These are phyloP conservation scores for Trididemnum clinides DNA, from an alignment of 23 tunicate genomes.

Conservation along the genomic window DNA sequence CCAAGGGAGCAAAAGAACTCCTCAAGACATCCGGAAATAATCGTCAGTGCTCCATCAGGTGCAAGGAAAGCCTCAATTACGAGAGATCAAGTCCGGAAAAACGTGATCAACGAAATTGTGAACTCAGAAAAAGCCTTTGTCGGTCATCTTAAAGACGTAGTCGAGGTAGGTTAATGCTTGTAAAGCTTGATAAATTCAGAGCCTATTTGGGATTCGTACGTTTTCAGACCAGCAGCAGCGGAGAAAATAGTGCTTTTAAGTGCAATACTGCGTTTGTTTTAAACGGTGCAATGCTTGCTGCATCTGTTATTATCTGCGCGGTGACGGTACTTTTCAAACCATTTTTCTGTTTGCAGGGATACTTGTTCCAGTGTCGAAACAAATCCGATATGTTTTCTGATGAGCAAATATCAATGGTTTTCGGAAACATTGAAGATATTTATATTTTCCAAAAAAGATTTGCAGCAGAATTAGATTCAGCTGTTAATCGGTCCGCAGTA, in stretches of 20 bases:
- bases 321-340: too few relatives aligned
- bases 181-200: too few relatives aligned
- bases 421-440: constrained; percentile 90
- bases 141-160: constrained; percentile 78
- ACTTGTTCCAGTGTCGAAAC: constrained; percentile 64
- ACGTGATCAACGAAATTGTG: constrained; percentile 85
- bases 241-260: too few relatives aligned
- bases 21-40: constrained; percentile 25
- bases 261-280: too few relatives aligned
- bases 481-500: constrained; percentile 33
- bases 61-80: constrained; percentile 18
- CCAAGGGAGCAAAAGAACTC: not conserved
- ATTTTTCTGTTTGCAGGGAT: constrained; percentile 65
- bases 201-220: too few relatives aligned
- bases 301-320: too few relatives aligned
- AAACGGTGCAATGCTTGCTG: too few relatives aligned
- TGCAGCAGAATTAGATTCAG: constrained; percentile 50
- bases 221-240: too few relatives aligned
- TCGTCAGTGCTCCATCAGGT: not conserved
- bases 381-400: constrained; percentile 72
- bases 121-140: constrained; percentile 79
- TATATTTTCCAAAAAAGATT: constrained; percentile 70
- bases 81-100: constrained; percentile 57
- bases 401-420: constrained; percentile 55
- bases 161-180: constrained; percentile 74